These are phyloP conservation scores for Clistopyga incitator DNA, from an alignment of 2,888 invertebrate species.

Conservation along the genomic window DNA sequence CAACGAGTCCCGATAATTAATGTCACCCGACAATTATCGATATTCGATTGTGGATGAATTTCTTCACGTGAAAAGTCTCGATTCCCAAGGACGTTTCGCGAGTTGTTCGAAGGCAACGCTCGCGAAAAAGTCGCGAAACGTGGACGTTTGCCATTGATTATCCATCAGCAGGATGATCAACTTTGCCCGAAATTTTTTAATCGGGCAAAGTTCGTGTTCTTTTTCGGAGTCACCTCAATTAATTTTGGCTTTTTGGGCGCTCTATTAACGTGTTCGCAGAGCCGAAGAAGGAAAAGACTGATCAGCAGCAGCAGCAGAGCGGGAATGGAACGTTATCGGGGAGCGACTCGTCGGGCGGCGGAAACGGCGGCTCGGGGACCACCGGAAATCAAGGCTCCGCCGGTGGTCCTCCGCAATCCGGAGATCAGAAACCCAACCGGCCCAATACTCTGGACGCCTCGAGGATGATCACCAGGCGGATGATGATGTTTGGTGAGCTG, in stretches of 20 bases:
- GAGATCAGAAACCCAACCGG: conserved; percentile 89
- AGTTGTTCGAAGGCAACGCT: background rate
- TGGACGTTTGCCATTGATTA: background rate
- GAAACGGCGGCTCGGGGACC: conserved; percentile 77
- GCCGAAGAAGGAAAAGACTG: conserved; percentile 97
- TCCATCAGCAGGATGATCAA: background rate
- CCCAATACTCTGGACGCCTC: conserved; percentile 91
- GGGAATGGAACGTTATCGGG: conserved; percentile 88
- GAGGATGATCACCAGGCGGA: conserved; percentile 88
- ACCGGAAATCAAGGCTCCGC: conserved; percentile 71
- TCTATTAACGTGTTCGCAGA: conserved; percentile 88
- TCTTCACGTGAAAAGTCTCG: conserved; percentile 8
- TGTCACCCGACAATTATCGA: conserved; percentile 44
- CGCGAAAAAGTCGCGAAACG: background rate
- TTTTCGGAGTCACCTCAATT: conserved; percentile 55
- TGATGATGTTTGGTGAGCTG: conserved; percentile 83
- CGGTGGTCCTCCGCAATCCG: conserved; percentile 71
- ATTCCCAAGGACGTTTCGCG: background rate
- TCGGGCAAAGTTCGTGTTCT: background rate
- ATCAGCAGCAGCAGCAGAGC: conserved; percentile 85
- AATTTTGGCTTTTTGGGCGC: conserved; percentile 65
- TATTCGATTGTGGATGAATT: conserved; percentile 28
- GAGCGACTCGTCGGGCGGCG: conserved; percentile 84
- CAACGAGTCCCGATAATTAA: conserved; percentile 37
- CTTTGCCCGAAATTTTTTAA: no score